Evolutionary conservation across 2,888 invertebrate genomes (phyloP).

Genomic region (Heliconius charithonia): DNA sequence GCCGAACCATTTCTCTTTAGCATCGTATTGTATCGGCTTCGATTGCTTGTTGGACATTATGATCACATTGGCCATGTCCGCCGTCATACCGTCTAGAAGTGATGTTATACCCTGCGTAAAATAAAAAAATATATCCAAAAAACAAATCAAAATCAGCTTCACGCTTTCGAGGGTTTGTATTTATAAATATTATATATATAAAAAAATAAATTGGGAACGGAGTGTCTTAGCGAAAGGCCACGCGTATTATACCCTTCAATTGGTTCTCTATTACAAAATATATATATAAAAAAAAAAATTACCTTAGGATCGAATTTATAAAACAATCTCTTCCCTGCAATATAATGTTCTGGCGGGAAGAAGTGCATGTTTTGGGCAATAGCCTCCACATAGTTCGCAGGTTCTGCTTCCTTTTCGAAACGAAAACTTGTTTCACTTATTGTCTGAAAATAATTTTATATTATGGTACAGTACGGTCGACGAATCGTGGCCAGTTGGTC

Average conservation of each 20-base stretch:
- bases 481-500: no score
- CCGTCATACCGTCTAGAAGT: constrained; percentile 84
- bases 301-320: constrained; percentile 90
- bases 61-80: constrained; percentile 88
- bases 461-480: background rate
- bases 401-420: constrained; percentile 87
- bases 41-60: constrained; percentile 86
- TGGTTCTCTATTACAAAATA: no score
- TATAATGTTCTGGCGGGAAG: constrained; percentile 90
- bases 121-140: background rate
- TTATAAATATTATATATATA: no score
- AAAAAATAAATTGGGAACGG: no score
- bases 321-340: constrained; percentile 89
- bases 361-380: constrained; percentile 91
- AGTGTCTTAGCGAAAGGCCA: no score
- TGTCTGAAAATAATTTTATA: constrained; percentile 62
- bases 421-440: constrained; percentile 90
- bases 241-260: no score
- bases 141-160: no score
- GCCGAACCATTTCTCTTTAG: constrained; percentile 92
- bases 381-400: constrained; percentile 90
- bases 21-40: constrained; percentile 81
- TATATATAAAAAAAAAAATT: background rate
- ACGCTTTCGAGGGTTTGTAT: no score
- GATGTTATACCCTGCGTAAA: constrained; percentile 81